Evolutionary conservation across 2,113 vertebrate genomes (phyloP).

Genomic region (Seriola rivoliana): DNA sequence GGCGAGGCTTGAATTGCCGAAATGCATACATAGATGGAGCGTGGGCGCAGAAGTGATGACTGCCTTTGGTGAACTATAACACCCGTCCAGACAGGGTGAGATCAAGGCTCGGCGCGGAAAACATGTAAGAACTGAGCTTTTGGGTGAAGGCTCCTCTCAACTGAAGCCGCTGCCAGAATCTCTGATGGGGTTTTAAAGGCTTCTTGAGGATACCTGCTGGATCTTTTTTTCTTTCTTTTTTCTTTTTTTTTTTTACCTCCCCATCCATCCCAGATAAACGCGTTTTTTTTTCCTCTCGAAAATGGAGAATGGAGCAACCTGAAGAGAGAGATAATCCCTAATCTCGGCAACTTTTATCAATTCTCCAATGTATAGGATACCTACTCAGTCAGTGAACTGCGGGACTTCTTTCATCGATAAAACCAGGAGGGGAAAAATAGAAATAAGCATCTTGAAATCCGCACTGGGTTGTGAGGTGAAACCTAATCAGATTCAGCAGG

Average conservation of each 20-base stretch:
- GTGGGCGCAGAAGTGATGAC: conserved; percentile 58
- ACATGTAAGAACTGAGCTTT: conserved; percentile 46
- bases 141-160: conserved; percentile 32
- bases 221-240: conserved; percentile 9
- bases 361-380: conserved; percentile 30
- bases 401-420: conserved; percentile 42
- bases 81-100: conserved; percentile 50
- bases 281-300: conserved; percentile 23
- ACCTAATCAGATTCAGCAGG: conserved; percentile 90
- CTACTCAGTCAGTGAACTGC: conserved; percentile 16
- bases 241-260: not conserved
- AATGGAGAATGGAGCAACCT: conserved; percentile 40
- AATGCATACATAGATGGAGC: conserved; percentile 53
- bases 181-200: conserved; percentile 25
- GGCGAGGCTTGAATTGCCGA: conserved; percentile 50
- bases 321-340: conserved; percentile 27
- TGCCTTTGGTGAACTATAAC: conserved; percentile 63
- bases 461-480: conserved; percentile 96
- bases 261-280: conserved; percentile 24
- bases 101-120: conserved; percentile 34
- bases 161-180: conserved; percentile 26
- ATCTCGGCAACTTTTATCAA: conserved; percentile 53
- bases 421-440: conserved; percentile 37
- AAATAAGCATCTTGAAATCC: conserved; percentile 85
- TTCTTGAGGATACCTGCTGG: conserved; percentile 57